Conservation (phyloP, 2,113 vertebrate species). For the Pycnonotus jocosus region DNA sequence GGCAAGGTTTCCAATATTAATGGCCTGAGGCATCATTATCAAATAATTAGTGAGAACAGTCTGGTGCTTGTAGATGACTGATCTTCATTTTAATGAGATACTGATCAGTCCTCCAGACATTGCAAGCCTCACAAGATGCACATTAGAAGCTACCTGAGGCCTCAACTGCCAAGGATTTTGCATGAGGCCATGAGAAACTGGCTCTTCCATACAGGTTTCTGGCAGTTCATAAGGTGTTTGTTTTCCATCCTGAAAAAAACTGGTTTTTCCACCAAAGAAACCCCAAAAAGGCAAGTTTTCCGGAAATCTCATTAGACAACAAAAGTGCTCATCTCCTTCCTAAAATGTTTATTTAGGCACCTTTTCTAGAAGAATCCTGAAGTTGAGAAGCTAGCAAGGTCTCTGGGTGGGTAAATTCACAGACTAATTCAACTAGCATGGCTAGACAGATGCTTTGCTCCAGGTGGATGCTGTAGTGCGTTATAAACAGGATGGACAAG, state of each 20-base stretch:
- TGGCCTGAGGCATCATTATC: neutral
- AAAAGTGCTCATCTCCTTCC: neutral
- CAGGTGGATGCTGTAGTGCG: neutral
- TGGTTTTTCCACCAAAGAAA: neutral
- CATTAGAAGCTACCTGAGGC: neutral
- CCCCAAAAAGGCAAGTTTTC: neutral
- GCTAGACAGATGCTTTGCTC: constrained; percentile 21
- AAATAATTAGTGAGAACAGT: neutral
- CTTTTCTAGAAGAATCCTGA: neutral
- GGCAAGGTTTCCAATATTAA: neutral
- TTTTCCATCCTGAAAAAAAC: neutral
- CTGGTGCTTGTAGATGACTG: neutral
- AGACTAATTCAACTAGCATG: neutral
- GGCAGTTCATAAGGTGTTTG: neutral
- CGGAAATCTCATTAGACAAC: neutral
- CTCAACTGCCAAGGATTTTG: neutral
- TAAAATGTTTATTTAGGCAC: neutral
- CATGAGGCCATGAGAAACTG: neutral
- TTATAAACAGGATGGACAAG: neutral
- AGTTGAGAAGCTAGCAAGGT: neutral
- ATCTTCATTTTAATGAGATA: neutral
- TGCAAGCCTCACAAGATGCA: neutral
- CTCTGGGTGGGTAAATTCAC: neutral
- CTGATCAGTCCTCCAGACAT: neutral
- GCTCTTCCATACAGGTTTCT: neutral